Percentiles rank a stretch among this genome's conserved stretches.
phyloP scores from a whole-genome alignment of 1,140 invertebrate genomes.

The Anagrus nilaparvatae region DNA sequence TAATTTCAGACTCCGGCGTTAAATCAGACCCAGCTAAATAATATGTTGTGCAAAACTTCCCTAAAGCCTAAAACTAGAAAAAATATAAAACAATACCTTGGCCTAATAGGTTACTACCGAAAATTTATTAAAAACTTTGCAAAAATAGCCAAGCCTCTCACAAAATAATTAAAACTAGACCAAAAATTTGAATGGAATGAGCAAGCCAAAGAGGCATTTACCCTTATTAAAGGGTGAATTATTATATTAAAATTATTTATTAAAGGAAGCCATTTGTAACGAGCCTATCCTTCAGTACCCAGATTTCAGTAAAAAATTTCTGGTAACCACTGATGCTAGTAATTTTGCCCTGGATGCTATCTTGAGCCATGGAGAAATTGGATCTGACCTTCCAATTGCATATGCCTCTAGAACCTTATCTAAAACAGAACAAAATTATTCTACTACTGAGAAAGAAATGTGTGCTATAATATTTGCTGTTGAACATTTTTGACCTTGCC shows the following conservation, averaged over 20 bases:
- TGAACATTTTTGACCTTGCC: slow-evolving; percentile 32
- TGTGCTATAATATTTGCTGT: slow-evolving; percentile 13
- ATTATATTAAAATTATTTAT: too few species aligned
- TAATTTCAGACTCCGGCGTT: slow-evolving; percentile 1
- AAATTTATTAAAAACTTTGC: slow-evolving; percentile 9
- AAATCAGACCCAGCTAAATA: background rate
- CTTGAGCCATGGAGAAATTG: background rate
- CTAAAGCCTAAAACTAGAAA: background rate
- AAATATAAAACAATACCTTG: slow-evolving; percentile 18
- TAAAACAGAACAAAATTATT: background rate
- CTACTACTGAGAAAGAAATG: background rate
- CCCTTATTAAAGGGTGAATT: too few species aligned
- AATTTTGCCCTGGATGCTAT: background rate
- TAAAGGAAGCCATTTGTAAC: slow-evolving; percentile 2
- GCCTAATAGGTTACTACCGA: slow-evolving; percentile 16
- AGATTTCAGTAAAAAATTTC: background rate
- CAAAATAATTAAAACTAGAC: background rate
- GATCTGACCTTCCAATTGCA: background rate
- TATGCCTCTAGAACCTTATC: background rate
- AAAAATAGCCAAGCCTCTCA: background rate
- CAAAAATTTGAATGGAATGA: background rate
- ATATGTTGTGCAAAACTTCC: background rate
- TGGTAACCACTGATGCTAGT: background rate
- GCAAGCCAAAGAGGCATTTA: slow-evolving; percentile 5
- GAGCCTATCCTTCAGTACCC: background rate